Conservation (phyloP, 2,888 invertebrate species). For the Caenorhabditis wallacei region DNA sequence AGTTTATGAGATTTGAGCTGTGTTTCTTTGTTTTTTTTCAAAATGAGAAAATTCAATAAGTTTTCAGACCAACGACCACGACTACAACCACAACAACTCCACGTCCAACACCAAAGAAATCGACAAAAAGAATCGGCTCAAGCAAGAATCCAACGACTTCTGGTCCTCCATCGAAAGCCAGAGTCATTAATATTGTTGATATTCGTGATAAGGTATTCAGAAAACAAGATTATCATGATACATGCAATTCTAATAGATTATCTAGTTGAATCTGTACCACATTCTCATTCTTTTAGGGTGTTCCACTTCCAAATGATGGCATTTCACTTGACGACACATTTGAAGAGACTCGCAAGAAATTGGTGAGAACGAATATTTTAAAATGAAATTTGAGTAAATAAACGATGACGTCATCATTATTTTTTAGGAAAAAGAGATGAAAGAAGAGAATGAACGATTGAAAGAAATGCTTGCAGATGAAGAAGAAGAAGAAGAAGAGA, state of each 20-base stretch:
- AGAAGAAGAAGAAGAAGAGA: conserved; percentile 69
- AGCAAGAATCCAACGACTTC: conserved; percentile 31
- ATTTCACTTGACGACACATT: conserved; percentile 66
- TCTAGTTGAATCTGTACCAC: no score
- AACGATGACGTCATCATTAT: conserved; percentile 19
- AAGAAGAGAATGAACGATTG: conserved; percentile 69
- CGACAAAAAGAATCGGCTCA: conserved; percentile 31
- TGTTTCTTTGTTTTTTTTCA: no score
- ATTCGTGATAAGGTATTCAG: conserved; percentile 51
- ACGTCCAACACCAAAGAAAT: conserved; percentile 24
- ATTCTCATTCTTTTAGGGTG: conserved; percentile 44
- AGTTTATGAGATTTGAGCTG: no score
- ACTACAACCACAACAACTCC: conserved; percentile 37
- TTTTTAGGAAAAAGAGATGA: conserved; percentile 67
- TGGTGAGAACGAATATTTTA: conserved; percentile 39
- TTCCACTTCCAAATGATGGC: conserved; percentile 53
- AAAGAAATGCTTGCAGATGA: conserved; percentile 69
- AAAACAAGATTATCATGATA: neutral
- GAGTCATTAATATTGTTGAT: conserved; percentile 58
- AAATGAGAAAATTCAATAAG: no score
- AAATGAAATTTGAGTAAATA: conserved; percentile 35
- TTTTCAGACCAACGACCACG: conserved; percentile 46
- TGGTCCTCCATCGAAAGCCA: conserved; percentile 27
- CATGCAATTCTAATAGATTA: neutral
- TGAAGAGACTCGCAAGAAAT: conserved; percentile 66